Evolutionary conservation across 2,797 vertebrate genomes (phyloP), one percentile per base, ranked within the genome.

Genomic region (Synanceia verrucosa): DNA sequence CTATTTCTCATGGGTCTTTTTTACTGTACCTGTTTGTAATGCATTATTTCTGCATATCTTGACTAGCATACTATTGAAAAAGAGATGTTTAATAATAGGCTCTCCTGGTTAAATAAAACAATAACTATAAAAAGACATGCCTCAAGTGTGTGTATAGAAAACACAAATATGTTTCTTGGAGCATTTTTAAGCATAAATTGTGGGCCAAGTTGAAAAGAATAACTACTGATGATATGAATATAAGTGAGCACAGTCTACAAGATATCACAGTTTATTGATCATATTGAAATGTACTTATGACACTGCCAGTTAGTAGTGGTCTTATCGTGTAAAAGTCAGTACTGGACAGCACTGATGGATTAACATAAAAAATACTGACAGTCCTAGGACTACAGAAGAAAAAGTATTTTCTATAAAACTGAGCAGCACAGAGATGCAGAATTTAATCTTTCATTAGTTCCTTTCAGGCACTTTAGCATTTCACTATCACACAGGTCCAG

Each of bases 381-480:
- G 1, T 68, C 19, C 76, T 8, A 56, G 16, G 63, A 44, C 33
- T 59, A 34, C 9, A 33, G 59, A 43, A 67, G 18, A 52, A 62
- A 59, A 53, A 19, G 11, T 10, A 2, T 43, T 78, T 34, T 43
- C 24, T 69, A 37, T 33, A 43, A 73, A 78, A 75, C 3, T 4
- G 10, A 31, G 5, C 12, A 66, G 14, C 41, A 46, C 3, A 2
- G 39, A 73, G 60, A 59, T 34, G 56, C 43, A 84, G 43, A 50
- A 63, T 70, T 62, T 53, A 3, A 39, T 28, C 6, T 57, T 53
- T 73, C 59, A 55, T 7, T 16, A 10, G 13, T 18, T 78, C 39
- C 59, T 73, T 65, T 72, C 51, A 90, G 89, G 91, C 88, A 90
- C 88, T 90, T 86, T 16, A 74, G 50, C 39, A 86, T 59, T 82